phyloP scores from a whole-genome alignment of 2,888 invertebrate genomes.

The Thecocarcelia acutangulata region DNA sequence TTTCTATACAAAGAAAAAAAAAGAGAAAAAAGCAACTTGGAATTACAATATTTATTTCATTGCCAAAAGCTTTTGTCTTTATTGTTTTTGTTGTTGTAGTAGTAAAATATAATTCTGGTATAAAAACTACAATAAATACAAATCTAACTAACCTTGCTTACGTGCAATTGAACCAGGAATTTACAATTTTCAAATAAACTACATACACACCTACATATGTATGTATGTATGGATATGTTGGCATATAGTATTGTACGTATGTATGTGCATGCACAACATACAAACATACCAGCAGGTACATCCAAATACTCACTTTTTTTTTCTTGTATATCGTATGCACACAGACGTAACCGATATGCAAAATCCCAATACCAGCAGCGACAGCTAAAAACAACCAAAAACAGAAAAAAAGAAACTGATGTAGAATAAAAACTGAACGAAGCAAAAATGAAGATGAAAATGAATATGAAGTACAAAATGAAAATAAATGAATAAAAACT shows the following conservation, averaged over 20 bases:
- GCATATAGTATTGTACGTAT: not conserved
- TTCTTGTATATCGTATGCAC: too few relatives aligned
- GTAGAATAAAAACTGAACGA: conserved; percentile 21
- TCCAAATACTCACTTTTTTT: too few relatives aligned
- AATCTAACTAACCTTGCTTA: conserved; percentile 71
- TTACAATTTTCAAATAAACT: conserved; percentile 55
- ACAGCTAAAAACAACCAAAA: conserved; percentile 27
- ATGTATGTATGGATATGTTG: not conserved
- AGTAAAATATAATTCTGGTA: conserved; percentile 43
- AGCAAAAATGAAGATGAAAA: conserved; percentile 19
- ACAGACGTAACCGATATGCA: conserved; percentile 1
- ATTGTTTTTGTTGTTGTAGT: not conserved
- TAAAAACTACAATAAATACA: conserved; percentile 64
- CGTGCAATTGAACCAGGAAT: conserved; percentile 72
- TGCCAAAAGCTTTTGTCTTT: conserved; percentile 46
- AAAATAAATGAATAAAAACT: conserved; percentile 63
- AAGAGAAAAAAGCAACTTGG: conserved; percentile 28
- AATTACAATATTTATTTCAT: conserved; percentile 56
- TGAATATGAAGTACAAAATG: conserved; percentile 50
- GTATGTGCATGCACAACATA: not conserved
- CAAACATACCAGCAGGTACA: too few relatives aligned
- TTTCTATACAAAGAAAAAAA: conserved; percentile 33
- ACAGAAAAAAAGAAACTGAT: conserved; percentile 29
- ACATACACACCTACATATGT: not conserved
- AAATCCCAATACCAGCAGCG: not conserved